These are phyloP conservation scores for Eulemur rufifrons DNA, from an alignment of 2,113 vertebrate genomes.

Conservation along the genomic window DNA sequence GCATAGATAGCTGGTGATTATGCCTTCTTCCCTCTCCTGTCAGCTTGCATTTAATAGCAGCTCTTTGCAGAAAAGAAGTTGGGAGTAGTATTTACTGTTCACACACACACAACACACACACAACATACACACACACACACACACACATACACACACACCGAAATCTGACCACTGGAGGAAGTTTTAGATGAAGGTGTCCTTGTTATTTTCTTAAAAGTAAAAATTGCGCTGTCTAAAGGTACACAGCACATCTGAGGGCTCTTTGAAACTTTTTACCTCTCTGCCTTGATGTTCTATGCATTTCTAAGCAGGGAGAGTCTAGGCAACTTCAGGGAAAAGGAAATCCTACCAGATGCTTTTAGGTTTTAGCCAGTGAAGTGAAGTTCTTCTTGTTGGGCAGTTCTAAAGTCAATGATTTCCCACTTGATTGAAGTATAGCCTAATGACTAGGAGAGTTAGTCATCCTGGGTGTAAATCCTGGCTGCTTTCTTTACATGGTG, in stretches of 20 bases:
- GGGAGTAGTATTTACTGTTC: not conserved
- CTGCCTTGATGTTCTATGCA: constrained; percentile 55
- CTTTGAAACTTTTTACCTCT: constrained; percentile 59
- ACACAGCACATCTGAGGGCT: not conserved
- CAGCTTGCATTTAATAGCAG: constrained; percentile 29
- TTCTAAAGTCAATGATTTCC: not conserved
- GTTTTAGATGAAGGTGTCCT: constrained; percentile 52
- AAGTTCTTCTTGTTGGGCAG: not conserved
- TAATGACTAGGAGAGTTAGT: not conserved
- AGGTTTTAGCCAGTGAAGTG: constrained; percentile 2
- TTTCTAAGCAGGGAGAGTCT: constrained; percentile 66
- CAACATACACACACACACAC: not conserved
- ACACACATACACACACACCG: not conserved
- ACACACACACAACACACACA: not conserved
- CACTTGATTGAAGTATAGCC: not conserved
- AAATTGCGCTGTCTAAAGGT: constrained; percentile 56
- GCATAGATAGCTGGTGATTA: not conserved
- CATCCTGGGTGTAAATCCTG: not conserved
- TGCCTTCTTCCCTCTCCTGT: not conserved
- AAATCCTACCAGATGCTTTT: not conserved
- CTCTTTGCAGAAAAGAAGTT: constrained; percentile 55
- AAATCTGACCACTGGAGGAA: constrained; percentile 52
- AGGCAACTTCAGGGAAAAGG: constrained; percentile 42
- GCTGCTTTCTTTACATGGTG: not conserved
- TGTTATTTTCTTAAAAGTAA: constrained; percentile 70